Evolutionary conservation across 2,888 invertebrate species (phyloP), one percentile per base, ranked within the genome.

Genomic region (Chromoteleia sp.): DNA sequence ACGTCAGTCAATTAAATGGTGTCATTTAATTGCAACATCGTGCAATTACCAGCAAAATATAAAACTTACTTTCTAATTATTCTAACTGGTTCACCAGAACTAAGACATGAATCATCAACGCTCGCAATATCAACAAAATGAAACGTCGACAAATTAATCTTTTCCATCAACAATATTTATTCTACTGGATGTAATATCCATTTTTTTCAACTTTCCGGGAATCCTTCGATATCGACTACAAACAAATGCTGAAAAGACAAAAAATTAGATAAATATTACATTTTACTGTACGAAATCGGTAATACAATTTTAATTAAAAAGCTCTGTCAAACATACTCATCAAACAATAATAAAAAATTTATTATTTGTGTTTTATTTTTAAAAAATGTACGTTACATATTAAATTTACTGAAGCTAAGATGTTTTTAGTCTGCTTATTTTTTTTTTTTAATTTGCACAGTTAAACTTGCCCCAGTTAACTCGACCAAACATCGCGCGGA

Each of bases 241-340:
- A 43, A 17, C 7, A 4, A 33, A 8, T 4, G 2, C 25, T 12
- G 58, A 36, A 39, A 15, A 7, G 17, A 29, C 30, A 41, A 41
- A 54, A n/a, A n/a, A n/a, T n/a, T n/a, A 25, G 14, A 45, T 52
- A 68, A 74, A 74, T 59, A 43, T 54, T 54, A 43, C 54, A 56
- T 63, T 74, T 65, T 65, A 65, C 52, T 17, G 56, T n/a, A 74
- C 65, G 56, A 63, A 54, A 29, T 48, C 12, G 43, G 10, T 33
- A 56, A 52, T 56, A 65, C 63, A 56, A 56, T 74, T 74, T 63
- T 74, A 74, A 74, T 74, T 74, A 56, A 74, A 74, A 63, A 14
- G 33, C 39, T 30, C 39, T n/a, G n/a, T n/a, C n/a, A n/a, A n/a
- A n/a, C n/a, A n/a, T n/a, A n/a, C n/a, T n/a, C n/a, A n/a, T n/a